Conservation (phyloP, 2,888 invertebrate species). For the Agrotis puta region DNA sequence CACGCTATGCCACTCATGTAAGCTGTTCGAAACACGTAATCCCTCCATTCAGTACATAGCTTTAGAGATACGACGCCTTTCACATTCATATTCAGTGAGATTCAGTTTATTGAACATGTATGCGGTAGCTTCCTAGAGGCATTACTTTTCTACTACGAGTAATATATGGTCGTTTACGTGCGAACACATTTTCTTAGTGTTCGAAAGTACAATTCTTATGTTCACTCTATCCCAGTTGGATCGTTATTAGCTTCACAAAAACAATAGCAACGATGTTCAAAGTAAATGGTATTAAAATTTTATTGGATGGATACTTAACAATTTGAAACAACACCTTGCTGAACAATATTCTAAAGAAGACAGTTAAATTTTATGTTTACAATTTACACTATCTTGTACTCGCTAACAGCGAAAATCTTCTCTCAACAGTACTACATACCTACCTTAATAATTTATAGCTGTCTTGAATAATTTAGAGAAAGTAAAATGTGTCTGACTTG, state of each 20-base stretch:
- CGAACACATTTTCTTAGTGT: not conserved
- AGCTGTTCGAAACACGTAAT: constrained; percentile 12
- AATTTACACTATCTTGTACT: constrained; percentile 5
- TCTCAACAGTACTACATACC: not conserved
- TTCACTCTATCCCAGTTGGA: not conserved
- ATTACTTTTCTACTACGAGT: not conserved
- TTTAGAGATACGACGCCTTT: constrained; percentile 25
- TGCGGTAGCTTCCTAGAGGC: not conserved
- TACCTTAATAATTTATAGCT: not conserved
- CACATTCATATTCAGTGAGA: constrained; percentile 6
- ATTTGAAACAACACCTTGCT: not conserved
- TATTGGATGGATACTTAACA: not conserved
- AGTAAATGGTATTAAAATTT: constrained; percentile 2
- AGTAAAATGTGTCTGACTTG: constrained; percentile 28
- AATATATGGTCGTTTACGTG: not conserved
- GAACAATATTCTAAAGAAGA: not conserved
- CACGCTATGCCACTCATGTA: not conserved
- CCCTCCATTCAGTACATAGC: constrained; percentile 13
- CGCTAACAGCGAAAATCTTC: not conserved
- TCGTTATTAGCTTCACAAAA: not conserved
- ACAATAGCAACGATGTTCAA: not conserved
- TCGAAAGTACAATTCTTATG: not conserved
- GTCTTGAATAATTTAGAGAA: constrained; percentile 17
- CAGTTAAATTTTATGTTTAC: not conserved
- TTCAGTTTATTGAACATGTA: not conserved